phyloP scores from a whole-genome alignment of 2,113 vertebrate genomes.

The Cromileptes altivelis region DNA sequence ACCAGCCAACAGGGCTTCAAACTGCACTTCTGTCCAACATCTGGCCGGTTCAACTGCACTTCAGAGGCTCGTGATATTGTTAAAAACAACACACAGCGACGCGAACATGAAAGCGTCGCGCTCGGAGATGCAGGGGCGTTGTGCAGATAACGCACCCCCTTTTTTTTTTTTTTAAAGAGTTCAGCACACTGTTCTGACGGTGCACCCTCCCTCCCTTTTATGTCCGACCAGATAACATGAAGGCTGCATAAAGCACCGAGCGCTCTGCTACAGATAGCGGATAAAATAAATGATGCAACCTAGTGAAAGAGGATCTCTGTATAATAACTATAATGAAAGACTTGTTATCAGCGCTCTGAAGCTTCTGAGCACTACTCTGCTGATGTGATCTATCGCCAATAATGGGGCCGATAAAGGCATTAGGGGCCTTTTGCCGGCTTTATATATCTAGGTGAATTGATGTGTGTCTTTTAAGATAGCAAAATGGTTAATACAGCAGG shows the following conservation, averaged over 20 bases:
- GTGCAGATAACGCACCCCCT: slow-evolving; percentile 38
- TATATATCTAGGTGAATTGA: slow-evolving; percentile 65
- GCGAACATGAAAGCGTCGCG: slow-evolving; percentile 36
- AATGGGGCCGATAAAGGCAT: slow-evolving; percentile 72
- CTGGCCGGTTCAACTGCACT: slow-evolving; percentile 34
- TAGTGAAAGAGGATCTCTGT: slow-evolving; percentile 79
- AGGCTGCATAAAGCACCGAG: slow-evolving; percentile 57
- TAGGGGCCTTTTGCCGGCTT: slow-evolving; percentile 48
- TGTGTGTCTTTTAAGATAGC: slow-evolving; percentile 74
- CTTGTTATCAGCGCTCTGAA: slow-evolving; percentile 70
- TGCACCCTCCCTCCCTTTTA: slow-evolving; percentile 64
- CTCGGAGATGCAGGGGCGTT: slow-evolving; percentile 6
- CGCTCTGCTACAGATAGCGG: slow-evolving; percentile 66
- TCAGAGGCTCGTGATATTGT: slow-evolving; percentile 25
- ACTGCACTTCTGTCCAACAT: slow-evolving; percentile 57
- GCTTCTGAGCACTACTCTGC: slow-evolving; percentile 61
- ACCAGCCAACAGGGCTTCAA: slow-evolving; percentile 82
- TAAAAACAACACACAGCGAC: slow-evolving; percentile 50
- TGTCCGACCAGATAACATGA: slow-evolving; percentile 68
- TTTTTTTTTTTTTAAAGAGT: slow-evolving; percentile 33
- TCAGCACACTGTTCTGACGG: slow-evolving; percentile 28
- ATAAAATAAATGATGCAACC: slow-evolving; percentile 88
- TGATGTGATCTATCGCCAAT: slow-evolving; percentile 76
- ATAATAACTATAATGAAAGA: slow-evolving; percentile 77
- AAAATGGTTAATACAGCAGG: slow-evolving; percentile 46